These are phyloP conservation scores for Ploceus nigricollis DNA, from an alignment of 2,113 vertebrate species.

Conservation along the genomic window DNA sequence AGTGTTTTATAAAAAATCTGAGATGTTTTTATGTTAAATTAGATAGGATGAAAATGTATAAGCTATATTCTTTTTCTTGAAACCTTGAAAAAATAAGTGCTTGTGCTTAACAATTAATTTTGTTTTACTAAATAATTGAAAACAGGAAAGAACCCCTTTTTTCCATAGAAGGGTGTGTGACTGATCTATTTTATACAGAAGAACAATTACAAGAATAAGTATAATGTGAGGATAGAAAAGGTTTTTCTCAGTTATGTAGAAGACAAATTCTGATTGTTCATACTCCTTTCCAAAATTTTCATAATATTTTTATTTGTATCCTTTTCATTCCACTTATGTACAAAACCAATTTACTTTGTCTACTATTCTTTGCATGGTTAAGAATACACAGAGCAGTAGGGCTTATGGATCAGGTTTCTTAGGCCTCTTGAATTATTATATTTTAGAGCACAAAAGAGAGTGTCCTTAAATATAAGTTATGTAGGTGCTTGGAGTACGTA, in stretches of 20 bases:
- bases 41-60: background rate
- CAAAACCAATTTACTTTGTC: background rate
- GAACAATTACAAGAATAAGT: background rate
- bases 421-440: background rate
- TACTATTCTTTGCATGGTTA: background rate
- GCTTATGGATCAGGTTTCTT: background rate
- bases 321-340: background rate
- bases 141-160: fast-evolving
- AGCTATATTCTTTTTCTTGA: background rate
- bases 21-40: background rate
- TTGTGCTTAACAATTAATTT: background rate
- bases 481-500: background rate
- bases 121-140: background rate
- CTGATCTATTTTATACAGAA: background rate
- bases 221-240: background rate
- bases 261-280: background rate
- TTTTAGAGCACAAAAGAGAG: background rate
- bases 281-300: background rate
- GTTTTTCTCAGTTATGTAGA: background rate
- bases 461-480: background rate
- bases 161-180: fast-evolving
- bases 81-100: background rate
- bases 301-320: background rate
- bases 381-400: background rate
- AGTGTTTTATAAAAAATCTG: background rate